phyloP scores from a whole-genome alignment of 2,888 invertebrate genomes.

The Eupeodes latifasciatus region DNA sequence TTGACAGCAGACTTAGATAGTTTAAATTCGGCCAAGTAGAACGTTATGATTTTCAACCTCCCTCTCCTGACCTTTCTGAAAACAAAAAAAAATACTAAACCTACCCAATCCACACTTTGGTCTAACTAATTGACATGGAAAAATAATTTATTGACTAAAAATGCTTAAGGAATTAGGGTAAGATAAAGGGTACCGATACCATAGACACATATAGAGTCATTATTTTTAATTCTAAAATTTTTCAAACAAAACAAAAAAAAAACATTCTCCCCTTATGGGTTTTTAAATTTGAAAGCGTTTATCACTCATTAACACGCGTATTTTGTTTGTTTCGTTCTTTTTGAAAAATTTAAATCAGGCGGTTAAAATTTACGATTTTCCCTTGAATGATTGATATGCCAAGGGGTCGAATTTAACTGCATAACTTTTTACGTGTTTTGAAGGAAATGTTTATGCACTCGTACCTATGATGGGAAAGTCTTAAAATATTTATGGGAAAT shows the following conservation, averaged over 20 bases:
- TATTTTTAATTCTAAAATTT: slow-evolving; percentile 67
- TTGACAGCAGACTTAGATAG: slow-evolving; percentile 62
- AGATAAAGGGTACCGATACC: slow-evolving; percentile 46
- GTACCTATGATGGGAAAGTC: slow-evolving; percentile 25
- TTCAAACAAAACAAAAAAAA: slow-evolving; percentile 5
- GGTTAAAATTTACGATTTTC: slow-evolving; percentile 66
- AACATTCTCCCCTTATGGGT: background rate
- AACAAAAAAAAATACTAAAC: background rate
- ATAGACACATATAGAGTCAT: slow-evolving; percentile 15
- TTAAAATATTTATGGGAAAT: slow-evolving; percentile 34
- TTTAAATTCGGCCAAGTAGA: slow-evolving; percentile 69
- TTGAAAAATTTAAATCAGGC: slow-evolving; percentile 69
- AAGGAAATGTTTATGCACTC: background rate
- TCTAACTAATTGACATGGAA: slow-evolving; percentile 65
- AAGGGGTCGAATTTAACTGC: slow-evolving; percentile 41
- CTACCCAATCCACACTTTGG: slow-evolving; percentile 32
- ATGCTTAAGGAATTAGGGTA: slow-evolving; percentile 37
- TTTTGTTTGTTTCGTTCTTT: slow-evolving; percentile 26
- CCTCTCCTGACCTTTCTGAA: background rate
- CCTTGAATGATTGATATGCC: slow-evolving; percentile 59
- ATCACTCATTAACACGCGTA: slow-evolving; percentile 76
- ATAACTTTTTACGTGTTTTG: background rate
- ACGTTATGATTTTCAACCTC: slow-evolving; percentile 70
- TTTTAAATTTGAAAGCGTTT: slow-evolving; percentile 60
- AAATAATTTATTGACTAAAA: slow-evolving; percentile 32